Evolutionary conservation across 2,113 vertebrate genomes (phyloP).

Genomic region (Chaetodon trifascialis): DNA sequence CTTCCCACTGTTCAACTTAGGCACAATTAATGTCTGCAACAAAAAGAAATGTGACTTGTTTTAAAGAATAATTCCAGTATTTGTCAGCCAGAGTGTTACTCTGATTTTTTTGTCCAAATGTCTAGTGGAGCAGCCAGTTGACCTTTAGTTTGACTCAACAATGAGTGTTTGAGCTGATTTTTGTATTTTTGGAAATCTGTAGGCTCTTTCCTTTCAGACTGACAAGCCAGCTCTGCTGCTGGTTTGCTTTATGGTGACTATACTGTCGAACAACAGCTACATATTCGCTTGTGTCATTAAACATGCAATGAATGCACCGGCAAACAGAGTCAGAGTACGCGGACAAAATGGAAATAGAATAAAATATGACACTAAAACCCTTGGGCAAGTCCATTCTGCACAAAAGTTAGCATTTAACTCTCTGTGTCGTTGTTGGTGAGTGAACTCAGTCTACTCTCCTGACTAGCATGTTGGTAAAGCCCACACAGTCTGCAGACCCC

Average conservation of each 20-base stretch:
- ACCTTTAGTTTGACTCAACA: background rate
- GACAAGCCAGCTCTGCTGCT: background rate
- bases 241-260: background rate
- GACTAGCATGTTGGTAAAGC: constrained; percentile 49
- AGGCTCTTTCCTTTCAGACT: background rate
- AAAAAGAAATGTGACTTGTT: background rate
- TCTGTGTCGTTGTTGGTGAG: constrained; percentile 7
- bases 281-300: background rate
- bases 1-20: background rate
- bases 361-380: constrained; percentile 1
- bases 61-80: background rate
- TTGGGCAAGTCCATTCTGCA: background rate
- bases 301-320: background rate
- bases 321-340: background rate
- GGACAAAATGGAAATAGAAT: background rate
- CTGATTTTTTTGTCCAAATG: background rate
- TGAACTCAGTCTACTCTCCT: constrained; percentile 22
- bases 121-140: background rate
- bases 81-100: background rate
- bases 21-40: background rate
- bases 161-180: no score
- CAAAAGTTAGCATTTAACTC: constrained; percentile 27
- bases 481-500: constrained; percentile 56
- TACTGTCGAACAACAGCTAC: background rate
- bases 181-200: no score